Evolutionary conservation across 2,797 vertebrate genomes (phyloP), one percentile per base, ranked within the genome.

Genomic region (Coendou prehensilis): DNA sequence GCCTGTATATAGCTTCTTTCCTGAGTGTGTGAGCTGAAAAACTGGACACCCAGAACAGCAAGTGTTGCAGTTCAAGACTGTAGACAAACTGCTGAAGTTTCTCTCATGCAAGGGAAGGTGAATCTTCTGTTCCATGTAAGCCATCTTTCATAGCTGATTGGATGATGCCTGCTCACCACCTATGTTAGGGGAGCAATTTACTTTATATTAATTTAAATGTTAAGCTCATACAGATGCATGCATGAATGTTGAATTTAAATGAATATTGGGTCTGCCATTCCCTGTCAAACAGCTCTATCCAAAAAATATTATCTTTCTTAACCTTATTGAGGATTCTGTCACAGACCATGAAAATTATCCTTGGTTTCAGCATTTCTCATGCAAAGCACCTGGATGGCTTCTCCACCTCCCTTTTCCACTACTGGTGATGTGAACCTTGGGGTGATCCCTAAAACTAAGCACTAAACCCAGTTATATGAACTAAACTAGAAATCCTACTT

Each of bases 361-460:
- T 9, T 18, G 10, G 2, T 17, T 52, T 79, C 2, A 67, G 5
- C 2, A 86, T 20, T 20, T n/a, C 14, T 22, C 17, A 14, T 80
- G 20, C 13, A 54, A 15, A 87, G 3, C 18, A 10, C 2, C n/a
- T 61, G 30, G 33, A 52, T 73, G 13, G n/a, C 23, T 79, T 52
- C 10, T 71, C 30, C 6, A 11, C 20, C 5, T 6, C 2, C 2
- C 8, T 28, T 45, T 80, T 30, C 3, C 30, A 6, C 28, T 26
- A n/a, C 30, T 54, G 1, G 6, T 75, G 41, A 56, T 0, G 6
- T 30, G 33, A 22, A 41, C 2, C 0, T 6, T 67, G 20, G 30
- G 0, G 10, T 45, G 37, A 52, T n/a, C 22, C 18, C n/a, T 64
- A 64, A 73, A 87, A 71, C 7, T 0, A 57, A 95, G 2, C 13